A percentile compares a stretch with the other conserved stretches of the same genome.
phyloP scores from a whole-genome alignment of 2,113 vertebrate species.

The Tenebrosternarchus preto region DNA sequence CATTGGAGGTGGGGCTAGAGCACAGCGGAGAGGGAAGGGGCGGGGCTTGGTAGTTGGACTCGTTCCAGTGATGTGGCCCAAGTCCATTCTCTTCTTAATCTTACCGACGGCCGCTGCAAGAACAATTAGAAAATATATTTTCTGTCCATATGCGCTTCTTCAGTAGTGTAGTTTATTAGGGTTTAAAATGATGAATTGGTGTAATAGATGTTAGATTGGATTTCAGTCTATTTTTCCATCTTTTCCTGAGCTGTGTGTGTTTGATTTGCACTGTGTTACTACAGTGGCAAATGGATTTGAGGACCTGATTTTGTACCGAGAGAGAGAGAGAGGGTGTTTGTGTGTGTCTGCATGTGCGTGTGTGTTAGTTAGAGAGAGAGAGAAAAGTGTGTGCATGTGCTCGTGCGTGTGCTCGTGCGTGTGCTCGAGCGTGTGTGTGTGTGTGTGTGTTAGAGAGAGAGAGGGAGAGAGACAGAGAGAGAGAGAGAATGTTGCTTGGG shows the following conservation, averaged over 20 bases:
- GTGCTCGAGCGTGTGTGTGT: neutral
- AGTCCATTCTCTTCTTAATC: too few species aligned
- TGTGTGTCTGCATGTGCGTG: neutral
- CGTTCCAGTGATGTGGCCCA: too few species aligned
- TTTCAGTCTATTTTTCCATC: conserved; percentile 6
- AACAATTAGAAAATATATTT: neutral
- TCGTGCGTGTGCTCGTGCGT: neutral
- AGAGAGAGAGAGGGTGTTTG: neutral
- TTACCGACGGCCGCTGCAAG: neutral
- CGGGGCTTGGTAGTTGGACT: too few species aligned
- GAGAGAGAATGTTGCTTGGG: neutral
- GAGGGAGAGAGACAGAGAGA: too few species aligned
- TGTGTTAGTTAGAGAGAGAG: neutral
- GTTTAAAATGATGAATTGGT: conserved; percentile 3
- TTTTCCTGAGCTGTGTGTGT: conserved; percentile 15
- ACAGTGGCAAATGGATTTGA: neutral
- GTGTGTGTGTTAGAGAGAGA: neutral
- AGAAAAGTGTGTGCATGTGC: too few species aligned
- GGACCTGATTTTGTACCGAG: neutral
- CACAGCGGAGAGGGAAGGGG: too few species aligned
- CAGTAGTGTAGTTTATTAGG: neutral
- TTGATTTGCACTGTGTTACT: conserved; percentile 41
- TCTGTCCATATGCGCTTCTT: neutral
- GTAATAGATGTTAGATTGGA: conserved; percentile 6
- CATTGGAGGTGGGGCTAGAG: too few species aligned